These are phyloP conservation scores for Copidosoma aretas DNA, from an alignment of 2,888 invertebrate genomes.

Conservation along the genomic window DNA sequence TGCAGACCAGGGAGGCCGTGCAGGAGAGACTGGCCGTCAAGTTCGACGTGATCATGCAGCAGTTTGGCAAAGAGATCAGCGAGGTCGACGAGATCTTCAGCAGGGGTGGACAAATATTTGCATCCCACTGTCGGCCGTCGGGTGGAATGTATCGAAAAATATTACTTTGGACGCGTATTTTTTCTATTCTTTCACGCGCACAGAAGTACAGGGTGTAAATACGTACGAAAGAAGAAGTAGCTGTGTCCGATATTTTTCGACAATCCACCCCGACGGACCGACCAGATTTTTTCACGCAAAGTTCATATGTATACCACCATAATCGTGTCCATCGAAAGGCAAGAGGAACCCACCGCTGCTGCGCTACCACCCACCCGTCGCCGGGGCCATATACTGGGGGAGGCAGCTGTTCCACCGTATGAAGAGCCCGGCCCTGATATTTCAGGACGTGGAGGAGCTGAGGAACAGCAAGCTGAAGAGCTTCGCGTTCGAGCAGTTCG, in stretches of 20 bases:
- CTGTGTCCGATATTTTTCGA: too few species aligned
- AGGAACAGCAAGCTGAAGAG: slow-evolving; percentile 77
- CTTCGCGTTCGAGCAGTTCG: slow-evolving; percentile 80
- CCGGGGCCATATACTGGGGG: slow-evolving; percentile 87
- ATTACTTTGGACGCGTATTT: too few species aligned
- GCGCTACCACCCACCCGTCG: slow-evolving; percentile 79
- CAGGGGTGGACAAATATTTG: slow-evolving; percentile 60
- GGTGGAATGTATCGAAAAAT: too few species aligned
- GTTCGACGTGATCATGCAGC: slow-evolving; percentile 83
- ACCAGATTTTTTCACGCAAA: too few species aligned
- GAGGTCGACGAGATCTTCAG: slow-evolving; percentile 74
- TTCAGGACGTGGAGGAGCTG: slow-evolving; percentile 76
- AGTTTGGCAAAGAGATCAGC: slow-evolving; percentile 84
- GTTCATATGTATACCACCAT: too few species aligned
- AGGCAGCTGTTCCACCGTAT: slow-evolving; percentile 79
- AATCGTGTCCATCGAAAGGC: slow-evolving; percentile 61
- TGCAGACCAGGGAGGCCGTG: slow-evolving; percentile 78
- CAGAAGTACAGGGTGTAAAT: too few species aligned
- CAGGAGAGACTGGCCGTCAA: slow-evolving; percentile 78
- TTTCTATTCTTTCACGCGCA: too few species aligned
- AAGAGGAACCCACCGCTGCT: slow-evolving; percentile 73
- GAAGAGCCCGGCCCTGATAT: slow-evolving; percentile 80
- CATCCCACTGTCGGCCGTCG: neutral
- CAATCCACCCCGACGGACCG: too few species aligned
- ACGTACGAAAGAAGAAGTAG: too few species aligned